phyloP scores from a whole-genome alignment of 2,113 vertebrate species.

The Xiphophorus couchianus region DNA sequence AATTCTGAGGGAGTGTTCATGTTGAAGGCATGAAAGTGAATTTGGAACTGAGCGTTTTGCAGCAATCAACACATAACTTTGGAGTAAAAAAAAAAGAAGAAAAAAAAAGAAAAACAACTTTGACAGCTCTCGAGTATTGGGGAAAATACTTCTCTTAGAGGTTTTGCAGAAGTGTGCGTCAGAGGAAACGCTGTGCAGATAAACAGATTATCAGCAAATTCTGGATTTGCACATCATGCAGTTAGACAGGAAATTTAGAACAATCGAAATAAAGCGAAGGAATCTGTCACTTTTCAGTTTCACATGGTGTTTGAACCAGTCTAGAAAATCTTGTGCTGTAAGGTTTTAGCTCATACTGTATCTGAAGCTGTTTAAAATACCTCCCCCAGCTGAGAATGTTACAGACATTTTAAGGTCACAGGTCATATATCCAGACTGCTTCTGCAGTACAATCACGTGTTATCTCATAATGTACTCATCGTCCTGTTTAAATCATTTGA shows the following conservation, averaged over 20 bases:
- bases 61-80: constrained; percentile 7
- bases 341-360: constrained; percentile 1
- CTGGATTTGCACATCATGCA: not conserved
- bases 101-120: not conserved
- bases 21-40: not conserved
- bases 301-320: constrained; percentile 2
- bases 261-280: not conserved
- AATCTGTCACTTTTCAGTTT: not conserved
- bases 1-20: not conserved
- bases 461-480: not conserved
- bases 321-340: not conserved
- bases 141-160: not conserved
- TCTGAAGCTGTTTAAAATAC: constrained; percentile 2
- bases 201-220: not conserved
- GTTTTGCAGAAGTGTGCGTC: not conserved
- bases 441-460: constrained; percentile 7
- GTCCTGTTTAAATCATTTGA: not conserved
- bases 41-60: constrained; percentile 21
- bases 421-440: constrained; percentile 25
- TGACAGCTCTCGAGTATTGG: not conserved
- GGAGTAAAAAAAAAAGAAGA: not conserved
- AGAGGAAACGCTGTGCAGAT: not conserved
- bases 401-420: constrained; percentile 23
- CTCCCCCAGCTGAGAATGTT: constrained; percentile 5
- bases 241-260: not conserved